Conservation (phyloP, 2,888 invertebrate species). For the Thumatha senex region DNA sequence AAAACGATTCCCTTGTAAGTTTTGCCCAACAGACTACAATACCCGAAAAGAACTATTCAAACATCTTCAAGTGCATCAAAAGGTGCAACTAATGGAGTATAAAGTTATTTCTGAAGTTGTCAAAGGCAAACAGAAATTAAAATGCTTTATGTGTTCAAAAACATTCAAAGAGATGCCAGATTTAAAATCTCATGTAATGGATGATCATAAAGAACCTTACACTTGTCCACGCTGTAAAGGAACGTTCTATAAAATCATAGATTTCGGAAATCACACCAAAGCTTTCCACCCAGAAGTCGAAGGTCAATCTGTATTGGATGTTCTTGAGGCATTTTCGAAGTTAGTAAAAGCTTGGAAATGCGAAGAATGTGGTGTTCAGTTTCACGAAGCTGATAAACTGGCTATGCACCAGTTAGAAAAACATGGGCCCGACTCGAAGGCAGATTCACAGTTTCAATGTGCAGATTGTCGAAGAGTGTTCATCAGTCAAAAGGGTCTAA, state of each 20-base stretch:
- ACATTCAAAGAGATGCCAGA: slow-evolving; percentile 61
- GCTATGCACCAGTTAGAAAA: slow-evolving; percentile 69
- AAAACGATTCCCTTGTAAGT: slow-evolving; percentile 73
- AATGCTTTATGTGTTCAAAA: slow-evolving; percentile 70
- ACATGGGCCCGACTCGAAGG: slow-evolving; percentile 64
- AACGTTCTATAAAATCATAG: slow-evolving; percentile 65
- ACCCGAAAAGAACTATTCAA: slow-evolving; percentile 71
- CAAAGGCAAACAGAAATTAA: slow-evolving; percentile 65
- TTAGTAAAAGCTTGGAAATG: slow-evolving; percentile 77
- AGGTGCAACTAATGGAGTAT: slow-evolving; percentile 74
- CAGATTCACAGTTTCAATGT: slow-evolving; percentile 67
- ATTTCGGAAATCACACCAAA: slow-evolving; percentile 70
- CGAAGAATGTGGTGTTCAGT: slow-evolving; percentile 72
- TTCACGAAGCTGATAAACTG: slow-evolving; percentile 71
- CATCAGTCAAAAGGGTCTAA: slow-evolving; percentile 66
- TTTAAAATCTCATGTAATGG: slow-evolving; percentile 70
- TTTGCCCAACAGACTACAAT: slow-evolving; percentile 75
- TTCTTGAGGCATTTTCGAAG: slow-evolving; percentile 70
- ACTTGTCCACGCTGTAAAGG: slow-evolving; percentile 64
- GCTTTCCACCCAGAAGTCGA: slow-evolving; percentile 67
- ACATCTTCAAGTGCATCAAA: slow-evolving; percentile 72
- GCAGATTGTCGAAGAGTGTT: slow-evolving; percentile 71
- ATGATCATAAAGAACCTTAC: slow-evolving; percentile 69
- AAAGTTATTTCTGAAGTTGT: slow-evolving; percentile 74
- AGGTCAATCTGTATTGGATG: slow-evolving; percentile 67